Conservation (phyloP, 2,888 invertebrate species). For the Ernsta delagoae region DNA sequence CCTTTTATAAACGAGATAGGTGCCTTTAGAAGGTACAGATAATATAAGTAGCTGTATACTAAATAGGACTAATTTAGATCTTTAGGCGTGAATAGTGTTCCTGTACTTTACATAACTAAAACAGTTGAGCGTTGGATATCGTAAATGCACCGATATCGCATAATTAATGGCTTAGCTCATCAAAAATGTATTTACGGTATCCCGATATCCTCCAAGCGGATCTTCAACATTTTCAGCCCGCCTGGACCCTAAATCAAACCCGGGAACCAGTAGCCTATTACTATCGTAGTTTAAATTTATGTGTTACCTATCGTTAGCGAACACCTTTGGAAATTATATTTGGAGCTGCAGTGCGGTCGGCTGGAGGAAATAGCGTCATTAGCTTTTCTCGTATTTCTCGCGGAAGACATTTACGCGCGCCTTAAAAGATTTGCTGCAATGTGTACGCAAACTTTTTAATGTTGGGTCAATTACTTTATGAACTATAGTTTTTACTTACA, state of each 20-base stretch:
- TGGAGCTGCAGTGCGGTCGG: slow-evolving; percentile 73
- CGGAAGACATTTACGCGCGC: slow-evolving; percentile 68
- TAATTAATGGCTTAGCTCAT: slow-evolving; percentile 1
- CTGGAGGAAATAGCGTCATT: slow-evolving; percentile 79
- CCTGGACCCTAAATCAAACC: slow-evolving; percentile 67
- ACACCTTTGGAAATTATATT: slow-evolving; percentile 78
- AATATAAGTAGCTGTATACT: no score
- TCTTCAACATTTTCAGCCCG: slow-evolving; percentile 59
- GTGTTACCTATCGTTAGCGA: slow-evolving; percentile 73
- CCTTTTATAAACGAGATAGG: no score
- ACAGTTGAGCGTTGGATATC: background rate
- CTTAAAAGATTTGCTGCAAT: slow-evolving; percentile 56
- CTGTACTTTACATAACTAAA: background rate
- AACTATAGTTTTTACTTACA: background rate
- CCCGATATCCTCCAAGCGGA: slow-evolving; percentile 44
- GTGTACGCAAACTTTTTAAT: slow-evolving; percentile 21
- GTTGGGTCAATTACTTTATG: background rate
- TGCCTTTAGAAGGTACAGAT: no score
- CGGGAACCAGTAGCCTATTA: slow-evolving; percentile 65
- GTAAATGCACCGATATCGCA: slow-evolving; percentile 1
- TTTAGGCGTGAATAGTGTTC: background rate
- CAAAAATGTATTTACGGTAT: slow-evolving; percentile 36
- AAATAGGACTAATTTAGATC: no score
- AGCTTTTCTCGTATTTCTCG: slow-evolving; percentile 78
- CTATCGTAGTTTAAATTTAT: slow-evolving; percentile 76